These are phyloP conservation scores for Penelope pileata DNA, from an alignment of 2,113 vertebrate species.

Conservation along the genomic window DNA sequence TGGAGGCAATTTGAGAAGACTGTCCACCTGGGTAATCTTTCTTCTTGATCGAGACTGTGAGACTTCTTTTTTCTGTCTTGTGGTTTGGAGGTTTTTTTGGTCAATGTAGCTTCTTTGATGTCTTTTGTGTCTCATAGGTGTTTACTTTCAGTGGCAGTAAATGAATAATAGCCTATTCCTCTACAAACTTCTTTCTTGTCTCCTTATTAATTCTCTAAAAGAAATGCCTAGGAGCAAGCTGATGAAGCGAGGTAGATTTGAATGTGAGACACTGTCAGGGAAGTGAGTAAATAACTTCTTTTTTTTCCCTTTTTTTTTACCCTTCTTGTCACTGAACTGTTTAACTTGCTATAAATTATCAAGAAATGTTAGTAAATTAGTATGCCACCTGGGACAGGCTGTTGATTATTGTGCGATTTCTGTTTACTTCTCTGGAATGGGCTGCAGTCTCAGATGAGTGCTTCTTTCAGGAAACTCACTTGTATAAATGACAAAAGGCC, in stretches of 20 bases:
- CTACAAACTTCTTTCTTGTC: background rate
- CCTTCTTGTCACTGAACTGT: background rate
- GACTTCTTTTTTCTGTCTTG: background rate
- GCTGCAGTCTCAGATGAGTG: slow-evolving; percentile 21
- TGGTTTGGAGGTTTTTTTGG: background rate
- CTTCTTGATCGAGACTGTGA: background rate
- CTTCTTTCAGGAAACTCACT: slow-evolving; percentile 20
- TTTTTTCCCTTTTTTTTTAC: background rate
- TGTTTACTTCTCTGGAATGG: slow-evolving; percentile 41
- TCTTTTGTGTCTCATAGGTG: background rate
- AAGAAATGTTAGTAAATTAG: slow-evolving; percentile 18
- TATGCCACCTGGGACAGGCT: background rate
- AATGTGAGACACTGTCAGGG: background rate
- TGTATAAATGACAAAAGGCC: slow-evolving; percentile 15
- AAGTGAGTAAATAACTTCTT: background rate
- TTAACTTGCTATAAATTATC: slow-evolving; percentile 17
- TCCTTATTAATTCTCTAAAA: background rate
- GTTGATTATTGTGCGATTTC: slow-evolving; percentile 9
- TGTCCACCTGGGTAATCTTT: background rate
- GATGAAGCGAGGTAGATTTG: background rate
- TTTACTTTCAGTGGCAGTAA: background rate
- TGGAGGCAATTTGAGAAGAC: background rate
- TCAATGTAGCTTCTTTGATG: background rate
- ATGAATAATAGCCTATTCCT: background rate
- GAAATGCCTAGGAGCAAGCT: slow-evolving; percentile 25